These are phyloP conservation scores for Struthio camelus DNA, from an alignment of 2,113 vertebrate species.

Conservation along the genomic window DNA sequence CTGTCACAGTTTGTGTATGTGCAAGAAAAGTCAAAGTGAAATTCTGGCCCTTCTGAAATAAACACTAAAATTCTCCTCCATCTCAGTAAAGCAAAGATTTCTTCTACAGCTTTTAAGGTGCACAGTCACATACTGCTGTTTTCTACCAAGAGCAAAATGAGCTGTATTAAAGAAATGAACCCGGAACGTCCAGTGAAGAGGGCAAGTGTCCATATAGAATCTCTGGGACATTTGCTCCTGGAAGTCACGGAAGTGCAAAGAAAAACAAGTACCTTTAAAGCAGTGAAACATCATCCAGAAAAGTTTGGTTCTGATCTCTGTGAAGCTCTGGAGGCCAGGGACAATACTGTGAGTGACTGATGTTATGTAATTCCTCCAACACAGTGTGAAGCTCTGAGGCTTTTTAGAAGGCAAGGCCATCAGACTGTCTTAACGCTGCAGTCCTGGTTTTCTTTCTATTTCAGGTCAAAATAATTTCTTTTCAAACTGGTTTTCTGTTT, in stretches of 20 bases:
- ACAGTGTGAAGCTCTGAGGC: neutral
- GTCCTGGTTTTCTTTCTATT: neutral
- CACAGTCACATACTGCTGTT: neutral
- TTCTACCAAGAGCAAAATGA: neutral
- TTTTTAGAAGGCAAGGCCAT: neutral
- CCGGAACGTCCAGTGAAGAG: neutral
- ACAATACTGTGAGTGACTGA: neutral
- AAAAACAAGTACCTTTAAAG: neutral
- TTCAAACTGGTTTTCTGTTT: neutral
- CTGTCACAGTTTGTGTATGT: neutral
- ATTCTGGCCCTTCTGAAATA: neutral
- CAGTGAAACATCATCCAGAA: neutral
- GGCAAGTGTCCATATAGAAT: neutral
- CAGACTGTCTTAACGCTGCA: neutral
- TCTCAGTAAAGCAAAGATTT: neutral
- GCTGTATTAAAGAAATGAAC: neutral
- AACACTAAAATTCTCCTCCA: neutral
- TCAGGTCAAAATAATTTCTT: constrained; percentile 20
- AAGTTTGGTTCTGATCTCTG: neutral
- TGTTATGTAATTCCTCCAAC: neutral
- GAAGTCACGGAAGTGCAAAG: neutral
- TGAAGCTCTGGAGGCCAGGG: neutral
- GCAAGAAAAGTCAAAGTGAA: neutral
- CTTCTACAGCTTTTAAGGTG: neutral
- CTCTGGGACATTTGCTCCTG: neutral